phyloP scores from a whole-genome alignment of 2,797 vertebrate genomes.

The Myripristis murdjan region DNA sequence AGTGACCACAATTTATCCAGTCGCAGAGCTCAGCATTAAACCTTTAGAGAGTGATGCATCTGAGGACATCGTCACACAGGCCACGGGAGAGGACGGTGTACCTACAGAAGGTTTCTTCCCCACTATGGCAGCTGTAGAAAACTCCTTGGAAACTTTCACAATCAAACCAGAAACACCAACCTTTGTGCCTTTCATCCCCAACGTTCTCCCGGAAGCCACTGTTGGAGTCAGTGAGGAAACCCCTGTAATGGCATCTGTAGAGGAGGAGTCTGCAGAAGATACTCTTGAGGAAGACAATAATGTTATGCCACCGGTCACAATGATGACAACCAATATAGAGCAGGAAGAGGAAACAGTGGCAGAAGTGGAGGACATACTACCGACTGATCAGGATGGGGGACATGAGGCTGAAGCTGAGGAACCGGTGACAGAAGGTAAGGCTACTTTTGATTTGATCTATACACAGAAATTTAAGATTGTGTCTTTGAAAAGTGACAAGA shows the following conservation, averaged over 20 bases:
- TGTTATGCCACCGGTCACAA: constrained; percentile 6
- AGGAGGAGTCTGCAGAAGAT: constrained; percentile 43
- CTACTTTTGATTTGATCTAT: neutral
- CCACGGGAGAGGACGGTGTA: neutral
- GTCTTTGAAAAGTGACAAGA: constrained; percentile 23
- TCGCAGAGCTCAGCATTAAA: constrained; percentile 49
- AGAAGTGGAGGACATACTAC: constrained; percentile 40
- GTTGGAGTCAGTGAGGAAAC: constrained; percentile 28
- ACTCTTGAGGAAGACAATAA: constrained; percentile 29
- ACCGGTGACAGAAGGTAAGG: constrained; percentile 56
- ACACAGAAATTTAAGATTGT: neutral
- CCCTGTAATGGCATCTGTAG: constrained; percentile 36
- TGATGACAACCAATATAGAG: constrained; percentile 34
- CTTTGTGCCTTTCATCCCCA: constrained; percentile 65
- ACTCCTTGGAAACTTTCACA: constrained; percentile 48
- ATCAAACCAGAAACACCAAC: constrained; percentile 57
- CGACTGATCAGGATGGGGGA: constrained; percentile 24
- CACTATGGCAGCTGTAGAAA: constrained; percentile 56
- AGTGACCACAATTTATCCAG: constrained; percentile 71
- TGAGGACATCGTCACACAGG: constrained; percentile 1
- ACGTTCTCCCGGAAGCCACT: constrained; percentile 38
- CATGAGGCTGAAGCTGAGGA: constrained; percentile 47
- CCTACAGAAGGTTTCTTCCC: constrained; percentile 53
- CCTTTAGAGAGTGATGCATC: constrained; percentile 5
- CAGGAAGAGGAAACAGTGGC: constrained; percentile 35